phyloP scores from a whole-genome alignment of 2,888 invertebrate species.

The Notodonta dromedarius region DNA sequence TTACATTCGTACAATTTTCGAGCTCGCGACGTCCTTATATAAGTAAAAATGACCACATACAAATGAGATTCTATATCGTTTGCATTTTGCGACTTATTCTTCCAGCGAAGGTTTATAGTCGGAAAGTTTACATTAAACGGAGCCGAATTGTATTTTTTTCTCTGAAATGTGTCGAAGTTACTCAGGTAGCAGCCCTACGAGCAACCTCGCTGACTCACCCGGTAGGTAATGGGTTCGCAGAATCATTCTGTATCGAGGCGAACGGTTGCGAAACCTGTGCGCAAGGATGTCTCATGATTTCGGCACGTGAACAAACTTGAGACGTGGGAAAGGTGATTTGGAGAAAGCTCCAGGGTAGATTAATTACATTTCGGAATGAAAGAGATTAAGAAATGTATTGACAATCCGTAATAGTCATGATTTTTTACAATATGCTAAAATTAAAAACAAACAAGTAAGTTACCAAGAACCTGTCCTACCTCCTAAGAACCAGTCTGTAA shows the following conservation, averaged over 20 bases:
- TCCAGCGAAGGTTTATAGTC: background rate
- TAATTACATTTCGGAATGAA: no score
- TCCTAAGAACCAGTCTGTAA: no score
- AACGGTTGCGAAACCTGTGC: conserved; percentile 63
- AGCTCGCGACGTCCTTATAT: no score
- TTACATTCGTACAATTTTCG: no score
- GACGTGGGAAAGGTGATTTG: conserved; percentile 44
- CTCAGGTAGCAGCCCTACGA: conserved; percentile 7
- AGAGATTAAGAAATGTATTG: no score
- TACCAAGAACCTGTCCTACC: no score
- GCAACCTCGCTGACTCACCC: conserved; percentile 56
- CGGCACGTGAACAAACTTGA: conserved; percentile 31
- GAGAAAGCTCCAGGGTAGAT: conserved; percentile 44
- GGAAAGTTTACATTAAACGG: background rate
- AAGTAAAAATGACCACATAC: background rate
- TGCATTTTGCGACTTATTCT: background rate
- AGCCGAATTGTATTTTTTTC: background rate
- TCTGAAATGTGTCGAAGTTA: background rate
- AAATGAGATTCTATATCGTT: background rate
- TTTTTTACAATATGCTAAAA: no score
- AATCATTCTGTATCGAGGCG: conserved; percentile 55
- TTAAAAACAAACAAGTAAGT: no score
- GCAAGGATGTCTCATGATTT: conserved; percentile 54
- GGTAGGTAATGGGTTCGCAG: conserved; percentile 67
- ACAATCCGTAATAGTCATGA: no score